Evolutionary conservation across 30 jellyfish, hydroid and myxozoan genomes (phyloP), one percentile per base, ranked within the genome.

Genomic region (Aurelia sp.): DNA sequence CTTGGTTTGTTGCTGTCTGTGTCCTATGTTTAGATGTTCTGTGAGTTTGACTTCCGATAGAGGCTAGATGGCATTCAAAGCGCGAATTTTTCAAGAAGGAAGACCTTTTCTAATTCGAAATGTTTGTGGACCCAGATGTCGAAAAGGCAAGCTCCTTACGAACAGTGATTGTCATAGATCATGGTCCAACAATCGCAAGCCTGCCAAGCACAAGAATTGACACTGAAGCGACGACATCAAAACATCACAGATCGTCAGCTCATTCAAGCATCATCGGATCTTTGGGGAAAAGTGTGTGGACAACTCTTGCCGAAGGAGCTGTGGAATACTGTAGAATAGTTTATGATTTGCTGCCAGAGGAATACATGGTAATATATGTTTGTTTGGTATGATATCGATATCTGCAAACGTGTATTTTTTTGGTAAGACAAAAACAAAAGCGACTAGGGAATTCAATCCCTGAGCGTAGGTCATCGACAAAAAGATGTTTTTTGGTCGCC

Each of bases 301-400:
- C 98, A 13, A 70, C 84, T 53, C 69, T 87, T 64, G 91, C 77
- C 8, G 98, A 92, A 88, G 98, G 95, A 58, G 95, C 92, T 12
- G 92, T 88, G 0, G 98, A 92, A 80, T 92, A 92, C 67, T 92
- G 98, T 79, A 72, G 98, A 67, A 87, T 92, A 20, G 70, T 92
- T 15, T 87, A 76, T 66, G 98, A 92, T 62, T 27, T 92, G 27
- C 67, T 92, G 44, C 97, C 98, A 11, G 92, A 81, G 5, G 47
- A 70, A 2, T 84, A 63, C 50, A 92, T 78, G 97, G 98, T 92
- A 73, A 74, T 51, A 70, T 21, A 16, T 16, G 41, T 17, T 10
- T 48, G 13, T 13, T 17, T 17, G 27, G 22, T 63, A 16, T 16
- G 35, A 44, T 44, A 44, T 44, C 55, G n/a, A n/a, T 44, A 13